Evolutionary conservation across 2,113 vertebrate genomes (phyloP), one percentile per base, ranked within the genome.

Genomic region (Engystomops pustulosus): DNA sequence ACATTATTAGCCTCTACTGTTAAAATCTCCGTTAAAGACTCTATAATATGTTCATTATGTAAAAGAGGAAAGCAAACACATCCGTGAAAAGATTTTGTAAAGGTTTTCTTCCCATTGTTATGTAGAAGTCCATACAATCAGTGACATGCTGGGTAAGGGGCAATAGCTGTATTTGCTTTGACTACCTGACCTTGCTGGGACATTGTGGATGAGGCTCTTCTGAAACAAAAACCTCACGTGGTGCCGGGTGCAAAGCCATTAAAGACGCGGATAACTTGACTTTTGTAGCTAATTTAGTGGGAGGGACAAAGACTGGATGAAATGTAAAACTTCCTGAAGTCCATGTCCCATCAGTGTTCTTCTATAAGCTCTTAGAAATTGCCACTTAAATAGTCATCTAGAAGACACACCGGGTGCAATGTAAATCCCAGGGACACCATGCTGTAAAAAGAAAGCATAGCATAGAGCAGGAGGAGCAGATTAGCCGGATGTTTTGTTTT

Each of bases 281-380:
- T 94, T 94, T 91, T 90, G 87, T 88, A 90, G 89, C 91, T 96
- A 95, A 95, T 95, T 95, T 95, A 93, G 89, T 91, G 87, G 86
- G 88, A 92, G 91, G 91, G 90, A 87, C 85, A 90, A 87, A 87
- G 55, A 80, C 76, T 72, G 86, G 92, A 91, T 91, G 89, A 95
- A 95, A 93, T 93, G 93, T 94, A 92, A 92, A 92, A 88, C 86
- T 87, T 87, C 88, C 90, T 88, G 80, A 85, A 38, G 90, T 88
- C 86, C 60, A 88, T 86, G 89, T 88, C 93, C 88, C 87, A 93
- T 91, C 91, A 92, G 93, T 92, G 90, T 93, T 90, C 86, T 88
- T 93, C 92, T 92, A 94, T 95, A 95, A 49, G 93, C 91, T 90
- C 93, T 87, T 89, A 90, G 87, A 95, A 95, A 94, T 89, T 90